phyloP scores from a whole-genome alignment of 2,888 invertebrate species.

The Sipha maydis region DNA sequence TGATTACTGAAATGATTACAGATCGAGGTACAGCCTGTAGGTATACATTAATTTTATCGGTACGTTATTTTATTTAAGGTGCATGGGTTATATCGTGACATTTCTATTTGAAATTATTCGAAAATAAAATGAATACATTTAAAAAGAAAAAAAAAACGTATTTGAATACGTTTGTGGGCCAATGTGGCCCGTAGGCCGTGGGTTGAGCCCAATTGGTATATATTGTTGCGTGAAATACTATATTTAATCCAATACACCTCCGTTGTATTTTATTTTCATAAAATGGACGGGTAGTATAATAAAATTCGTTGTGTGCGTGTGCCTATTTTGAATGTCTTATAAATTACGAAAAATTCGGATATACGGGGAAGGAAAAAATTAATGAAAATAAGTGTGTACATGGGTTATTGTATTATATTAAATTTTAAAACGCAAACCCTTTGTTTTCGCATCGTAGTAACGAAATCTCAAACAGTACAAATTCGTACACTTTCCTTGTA shows the following conservation, averaged over 20 bases:
- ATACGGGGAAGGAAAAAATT: background rate
- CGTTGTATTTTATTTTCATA: background rate
- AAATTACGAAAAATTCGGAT: background rate
- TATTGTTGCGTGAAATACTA: background rate
- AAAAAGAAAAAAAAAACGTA: no score
- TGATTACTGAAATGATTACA: no score
- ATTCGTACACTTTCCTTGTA: background rate
- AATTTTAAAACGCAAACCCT: background rate
- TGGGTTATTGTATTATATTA: slow-evolving; percentile 1
- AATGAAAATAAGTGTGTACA: background rate
- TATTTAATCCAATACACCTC: background rate
- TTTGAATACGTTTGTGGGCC: no score
- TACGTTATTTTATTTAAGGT: no score
- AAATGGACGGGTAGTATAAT: background rate
- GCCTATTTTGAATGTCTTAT: background rate
- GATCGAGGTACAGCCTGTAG: no score
- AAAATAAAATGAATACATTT: no score
- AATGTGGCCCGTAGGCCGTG: no score
- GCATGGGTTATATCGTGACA: no score
- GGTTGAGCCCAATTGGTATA: no score
- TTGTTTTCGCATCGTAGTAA: background rate
- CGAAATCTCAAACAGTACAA: background rate
- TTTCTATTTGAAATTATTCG: no score
- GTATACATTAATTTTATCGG: no score
- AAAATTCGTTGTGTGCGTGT: background rate